Evolutionary conservation across 2,888 invertebrate species (phyloP).

Genomic region (Nephrotoma flavescens): DNA sequence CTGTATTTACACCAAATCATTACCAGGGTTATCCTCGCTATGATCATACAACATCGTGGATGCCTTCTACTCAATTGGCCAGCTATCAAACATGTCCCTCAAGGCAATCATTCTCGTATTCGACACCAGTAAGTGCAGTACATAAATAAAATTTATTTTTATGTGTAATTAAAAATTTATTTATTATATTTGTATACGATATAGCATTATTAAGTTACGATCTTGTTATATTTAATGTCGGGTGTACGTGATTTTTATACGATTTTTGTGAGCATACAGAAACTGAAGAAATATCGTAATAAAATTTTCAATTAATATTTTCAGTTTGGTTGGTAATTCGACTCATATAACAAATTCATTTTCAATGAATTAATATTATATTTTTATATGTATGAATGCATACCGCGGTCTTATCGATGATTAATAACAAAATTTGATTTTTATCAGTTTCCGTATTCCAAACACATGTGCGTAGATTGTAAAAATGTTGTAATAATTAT

Average conservation of each 20-base stretch:
- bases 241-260: neutral
- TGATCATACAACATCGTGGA: conserved; percentile 11
- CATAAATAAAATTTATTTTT: neutral
- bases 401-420: neutral
- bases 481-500: too few relatives aligned
- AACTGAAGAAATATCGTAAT: neutral
- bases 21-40: conserved; percentile 17
- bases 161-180: neutral
- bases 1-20: conserved; percentile 15
- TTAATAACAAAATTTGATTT: neutral
- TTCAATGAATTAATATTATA: neutral
- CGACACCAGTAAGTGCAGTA: conserved; percentile 9
- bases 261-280: neutral
- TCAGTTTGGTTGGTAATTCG: neutral
- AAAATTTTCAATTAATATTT: neutral
- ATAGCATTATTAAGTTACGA: neutral
- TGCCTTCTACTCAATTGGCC: conserved; percentile 11
- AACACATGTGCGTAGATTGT: too few relatives aligned
- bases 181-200: neutral
- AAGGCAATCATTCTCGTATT: conserved; percentile 12
- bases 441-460: neutral
- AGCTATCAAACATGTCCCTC: conserved; percentile 13
- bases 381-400: neutral
- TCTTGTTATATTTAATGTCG: neutral
- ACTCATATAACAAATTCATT: neutral